Conservation (phyloP, 92 coral and sea anemone species). For the Actinostola sp. region DNA sequence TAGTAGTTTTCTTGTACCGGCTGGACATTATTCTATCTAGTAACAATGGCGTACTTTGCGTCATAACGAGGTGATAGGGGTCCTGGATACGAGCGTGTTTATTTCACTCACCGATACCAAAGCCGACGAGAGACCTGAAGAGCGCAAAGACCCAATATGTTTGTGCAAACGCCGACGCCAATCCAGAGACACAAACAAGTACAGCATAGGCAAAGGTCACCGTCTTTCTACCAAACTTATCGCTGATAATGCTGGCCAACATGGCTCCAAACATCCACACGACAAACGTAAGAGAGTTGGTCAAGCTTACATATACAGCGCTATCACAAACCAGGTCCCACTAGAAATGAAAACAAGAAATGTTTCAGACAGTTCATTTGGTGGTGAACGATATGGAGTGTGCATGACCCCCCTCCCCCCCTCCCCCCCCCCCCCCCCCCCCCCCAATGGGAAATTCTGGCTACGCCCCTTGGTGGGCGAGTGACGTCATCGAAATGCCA, state of each 20-base stretch:
- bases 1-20: too few relatives aligned
- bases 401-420: not conserved
- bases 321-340: slow-evolving; percentile 20
- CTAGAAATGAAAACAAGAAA: not conserved
- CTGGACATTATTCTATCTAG: too few relatives aligned
- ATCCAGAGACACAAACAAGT: slow-evolving; percentile 19
- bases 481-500: too few relatives aligned
- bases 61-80: too few relatives aligned
- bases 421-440: not conserved
- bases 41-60: too few relatives aligned
- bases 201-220: slow-evolving; percentile 29
- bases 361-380: not conserved
- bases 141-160: slow-evolving; percentile 56
- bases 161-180: slow-evolving; percentile 44
- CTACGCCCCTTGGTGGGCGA: too few relatives aligned
- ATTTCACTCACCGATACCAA: slow-evolving; percentile 59
- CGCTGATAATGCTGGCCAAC: slow-evolving; percentile 28
- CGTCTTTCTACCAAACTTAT: slow-evolving; percentile 58
- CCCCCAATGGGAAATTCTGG: too few relatives aligned
- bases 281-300: slow-evolving; percentile 1
- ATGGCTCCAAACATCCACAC: not conserved
- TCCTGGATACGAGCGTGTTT: too few relatives aligned
- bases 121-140: slow-evolving; percentile 39
- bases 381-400: too few relatives aligned
- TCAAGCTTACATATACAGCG: not conserved